Evolutionary conservation across 2,113 vertebrate genomes (phyloP).

Genomic region (Podiceps cristatus): DNA sequence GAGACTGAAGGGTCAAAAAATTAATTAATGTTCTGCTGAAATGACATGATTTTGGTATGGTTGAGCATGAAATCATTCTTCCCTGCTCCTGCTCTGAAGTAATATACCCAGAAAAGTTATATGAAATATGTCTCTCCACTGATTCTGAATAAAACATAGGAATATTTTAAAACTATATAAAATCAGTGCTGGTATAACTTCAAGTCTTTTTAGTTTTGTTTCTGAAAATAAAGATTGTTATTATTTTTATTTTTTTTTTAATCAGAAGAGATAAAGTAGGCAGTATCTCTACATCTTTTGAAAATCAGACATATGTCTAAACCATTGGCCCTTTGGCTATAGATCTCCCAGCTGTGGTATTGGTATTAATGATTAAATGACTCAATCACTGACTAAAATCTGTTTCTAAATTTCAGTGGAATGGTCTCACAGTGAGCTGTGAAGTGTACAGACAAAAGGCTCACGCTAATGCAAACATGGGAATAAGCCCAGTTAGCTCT

Average conservation of each 20-base stretch:
- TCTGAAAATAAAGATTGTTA: background rate
- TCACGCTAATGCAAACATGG: background rate
- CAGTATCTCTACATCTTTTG: background rate
- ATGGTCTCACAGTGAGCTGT: background rate
- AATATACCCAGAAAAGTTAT: background rate
- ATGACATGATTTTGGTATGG: background rate
- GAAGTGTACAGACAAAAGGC: background rate
- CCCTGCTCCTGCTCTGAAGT: background rate
- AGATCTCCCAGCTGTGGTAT: background rate
- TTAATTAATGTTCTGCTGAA: conserved; percentile 26
- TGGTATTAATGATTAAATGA: background rate
- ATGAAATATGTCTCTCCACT: background rate
- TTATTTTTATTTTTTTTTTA: too few species aligned
- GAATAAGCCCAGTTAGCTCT: background rate
- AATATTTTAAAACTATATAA: background rate
- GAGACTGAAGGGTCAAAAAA: conserved; percentile 35
- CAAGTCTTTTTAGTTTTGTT: background rate
- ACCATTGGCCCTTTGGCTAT: background rate
- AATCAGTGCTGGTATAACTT: background rate
- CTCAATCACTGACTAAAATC: background rate
- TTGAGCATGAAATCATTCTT: background rate
- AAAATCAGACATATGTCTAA: background rate
- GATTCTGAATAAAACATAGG: background rate
- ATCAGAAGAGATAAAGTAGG: background rate
- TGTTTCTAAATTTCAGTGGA: background rate